These are phyloP conservation scores for cat (Felis catus) DNA, from an alignment of 2,113 vertebrate genomes.

Conservation along the genomic window F.catus_Fca126_mat1.0 CM031415.1:82036501-82037000, in stretches of 20 bases:
- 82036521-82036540: not conserved
- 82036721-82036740: too few relatives aligned
- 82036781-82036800: not conserved
- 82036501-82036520: not conserved
- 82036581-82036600: too few relatives aligned
- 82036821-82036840: not conserved
- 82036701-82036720: too few relatives aligned
- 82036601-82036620: too few relatives aligned
- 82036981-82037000: not conserved
- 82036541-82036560: not conserved
- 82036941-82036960: not conserved
- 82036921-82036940: slow-evolving; percentile 5
- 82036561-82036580: too few relatives aligned
- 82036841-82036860: not conserved
- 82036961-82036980: not conserved
- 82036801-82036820: not conserved
- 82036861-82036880: not conserved
- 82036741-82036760: too few relatives aligned
- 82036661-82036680: too few relatives aligned
- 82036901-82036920: not conserved
- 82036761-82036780: too few relatives aligned
- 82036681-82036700: too few relatives aligned
- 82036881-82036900: not conserved
- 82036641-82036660: too few relatives aligned
- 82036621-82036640: too few relatives aligned